Evolutionary conservation across 1,140 invertebrate genomes (phyloP), one percentile per base, ranked within the genome.

Genomic region (Ips typographus): DNA sequence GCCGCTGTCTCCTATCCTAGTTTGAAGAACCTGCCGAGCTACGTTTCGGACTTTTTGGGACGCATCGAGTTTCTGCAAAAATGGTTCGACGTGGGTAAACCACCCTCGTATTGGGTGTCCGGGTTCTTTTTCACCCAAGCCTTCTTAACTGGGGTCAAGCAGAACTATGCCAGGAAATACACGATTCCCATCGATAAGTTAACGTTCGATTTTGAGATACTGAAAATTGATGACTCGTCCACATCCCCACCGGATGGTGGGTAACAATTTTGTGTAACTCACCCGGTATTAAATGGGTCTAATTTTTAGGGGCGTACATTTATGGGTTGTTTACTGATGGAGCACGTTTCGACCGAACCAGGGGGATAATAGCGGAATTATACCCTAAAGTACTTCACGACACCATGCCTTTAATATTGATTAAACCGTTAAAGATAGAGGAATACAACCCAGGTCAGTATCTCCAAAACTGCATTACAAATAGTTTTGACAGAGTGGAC

Each of bases 111-210:
- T 82, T 98, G 95, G 96, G 84, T 98, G 2, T 94, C 94, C 0
- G 95, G 94, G 5, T 96, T 98, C 79, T 98, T 93, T 97, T 97
- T 22, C 78, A 94, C 94, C 0, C 94, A 98, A 82, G 94, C 93
- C 0, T 98, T 98, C 80, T 83, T 98, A 8, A 97, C 95, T 4
- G 95, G 92, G 2, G 92, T 91, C 1, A 88, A 94, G 73, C 95
- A 98, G 81, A 97, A 98, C 80, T 97, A 85, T 81, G 95, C 95
- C 1, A 82, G 96, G 66, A 91, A 91, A 77, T 91, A 91, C 73
- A 89, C 88, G 75, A 92, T 95, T 73, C 91, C 94, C 2, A 96
- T 97, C 52, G 94, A 97, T 83, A 88, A 90, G 63, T 80, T 96
- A 36, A 76, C 75, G 1, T 76, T 75, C 58, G 75, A 76, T 71